A percentile compares a stretch with the other conserved stretches of the same genome.
phyloP scores from a whole-genome alignment of 2,113 vertebrate species.

The Grammomys dolichurus region DNA sequence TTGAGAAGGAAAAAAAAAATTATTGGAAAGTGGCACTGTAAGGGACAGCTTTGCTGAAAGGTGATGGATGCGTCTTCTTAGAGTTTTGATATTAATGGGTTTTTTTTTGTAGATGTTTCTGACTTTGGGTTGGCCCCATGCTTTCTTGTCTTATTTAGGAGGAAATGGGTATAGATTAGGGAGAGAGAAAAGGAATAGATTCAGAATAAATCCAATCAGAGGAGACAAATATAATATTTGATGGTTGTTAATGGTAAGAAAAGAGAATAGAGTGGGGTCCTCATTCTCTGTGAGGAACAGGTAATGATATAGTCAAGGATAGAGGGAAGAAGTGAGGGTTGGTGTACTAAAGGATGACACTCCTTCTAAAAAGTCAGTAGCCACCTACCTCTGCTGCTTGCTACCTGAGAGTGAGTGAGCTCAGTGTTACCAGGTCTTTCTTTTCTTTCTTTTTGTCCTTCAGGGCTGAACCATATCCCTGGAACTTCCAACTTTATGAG shows the following conservation, averaged over 20 bases:
- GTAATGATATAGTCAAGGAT: background rate
- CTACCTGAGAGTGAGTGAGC: background rate
- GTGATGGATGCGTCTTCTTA: slow-evolving; percentile 33
- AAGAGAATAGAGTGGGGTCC: background rate
- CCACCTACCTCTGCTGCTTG: background rate
- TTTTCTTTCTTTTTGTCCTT: background rate
- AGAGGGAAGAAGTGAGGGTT: background rate
- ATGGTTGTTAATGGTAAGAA: background rate
- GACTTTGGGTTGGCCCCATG: background rate
- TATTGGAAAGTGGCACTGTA: background rate
- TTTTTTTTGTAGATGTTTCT: slow-evolving; percentile 17
- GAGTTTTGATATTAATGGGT: background rate
- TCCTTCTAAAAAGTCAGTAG: background rate
- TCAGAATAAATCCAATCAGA: slow-evolving; percentile 30
- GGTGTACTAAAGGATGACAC: background rate
- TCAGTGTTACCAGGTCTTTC: background rate
- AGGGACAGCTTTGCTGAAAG: slow-evolving; percentile 37
- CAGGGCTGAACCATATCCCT: background rate
- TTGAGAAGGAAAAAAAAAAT: slow-evolving; percentile 15
- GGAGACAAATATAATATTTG: background rate
- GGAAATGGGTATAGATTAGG: background rate
- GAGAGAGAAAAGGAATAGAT: background rate
- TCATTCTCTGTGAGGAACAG: background rate
- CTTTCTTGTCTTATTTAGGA: background rate
- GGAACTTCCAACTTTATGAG: slow-evolving; percentile 18